Evolutionary conservation across 1,140 invertebrate genomes (phyloP), one percentile per base, ranked within the genome.

Genomic region (Diorhabda carinulata): DNA sequence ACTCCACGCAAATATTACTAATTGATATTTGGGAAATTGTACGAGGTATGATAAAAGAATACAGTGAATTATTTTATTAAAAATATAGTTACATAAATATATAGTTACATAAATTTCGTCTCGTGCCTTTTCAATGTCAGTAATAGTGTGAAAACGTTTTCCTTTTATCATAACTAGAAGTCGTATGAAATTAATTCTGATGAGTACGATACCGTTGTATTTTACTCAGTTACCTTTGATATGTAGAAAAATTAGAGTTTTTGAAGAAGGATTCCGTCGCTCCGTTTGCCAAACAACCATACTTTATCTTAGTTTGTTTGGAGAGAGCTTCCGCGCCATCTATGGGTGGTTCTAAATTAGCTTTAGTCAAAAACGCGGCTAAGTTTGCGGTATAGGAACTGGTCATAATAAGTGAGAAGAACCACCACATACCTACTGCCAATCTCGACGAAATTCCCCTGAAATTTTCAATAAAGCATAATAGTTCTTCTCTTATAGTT

Each of bases 331-430:
- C 94, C 0, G 93, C 93, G 63, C 86, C 89, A 68, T 74, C 63
- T 56, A 74, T 72, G 83, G 95, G 89, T 44, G 91, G 84, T 7
- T 93, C 93, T 9, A 91, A 90, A 0, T 91, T 84, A 5, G 92
- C 92, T 40, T 92, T 91, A 0, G 97, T 98, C 44, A 99, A 83
- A 74, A 97, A 98, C 6, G 97, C 97, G 3, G 97, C 96, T 66
- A 98, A 84, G 83, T 98, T 98, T 5, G 96, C 97, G 0, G 96
- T 98, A 79, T 98, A 98, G 0, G 95, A 97, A 8, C 94, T 95
- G 8, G 96, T 93, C 83, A 98, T 95, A 74, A 98, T 98, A 9
- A 98, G 84, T 0, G 93, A 93, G 78, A 98, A 98, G 78, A 98
- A 96, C 94, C 94, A 98, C 95, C 96, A 98, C 85, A 92, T 94